Evolutionary conservation across 1,140 invertebrate species (phyloP), one percentile per base, ranked within the genome.

Genomic region (Drosophila triauraria): DNA sequence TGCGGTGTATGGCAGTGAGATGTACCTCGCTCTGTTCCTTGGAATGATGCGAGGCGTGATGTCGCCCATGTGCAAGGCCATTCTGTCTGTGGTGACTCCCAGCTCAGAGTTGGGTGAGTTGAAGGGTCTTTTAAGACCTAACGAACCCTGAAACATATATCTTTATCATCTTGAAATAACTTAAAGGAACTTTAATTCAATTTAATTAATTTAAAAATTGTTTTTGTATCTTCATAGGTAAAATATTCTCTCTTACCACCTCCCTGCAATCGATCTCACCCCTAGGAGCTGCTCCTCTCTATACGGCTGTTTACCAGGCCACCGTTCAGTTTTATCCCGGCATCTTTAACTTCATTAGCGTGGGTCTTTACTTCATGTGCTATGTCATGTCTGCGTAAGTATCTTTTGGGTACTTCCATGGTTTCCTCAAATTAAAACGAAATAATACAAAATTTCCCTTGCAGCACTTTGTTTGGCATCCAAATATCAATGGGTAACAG

Each of bases 51-150:
- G 93, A 54, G 94, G 94, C 0, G 87, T 95, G 13, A 93, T 94
- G 46, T 93, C 94, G 30, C 95, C 96, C 17, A 93, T 96, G 77
- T 94, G 95, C 50, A 93, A 96, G 57, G 94, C 96, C 2, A 92
- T 95, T 44, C 79, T 96, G 8, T 95, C 96, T 2, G 95, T 96
- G 80, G 93, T 95, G 15, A 93, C 96, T n/a, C 94, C 95, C 10
- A 46, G 91, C 4, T 93, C 95, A 30, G 96, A 96, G 86, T 93
- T 95, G 67, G 96, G 96, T 88, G 95, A 95, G 92, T 83, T 17
- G 0, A 12, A 42, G 3, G 8, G 4, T 12, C 2, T 3, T 13
- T 15, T 20, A n/a, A 1, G 35, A 13, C 20, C 44, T 43, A 2
- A 12, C 0, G 6, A 15, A 6, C 9, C 4, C 0, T 47, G 2